These are phyloP conservation scores for Euzetes globulus DNA, from an alignment of 2,888 invertebrate species.

Conservation along the genomic window DNA sequence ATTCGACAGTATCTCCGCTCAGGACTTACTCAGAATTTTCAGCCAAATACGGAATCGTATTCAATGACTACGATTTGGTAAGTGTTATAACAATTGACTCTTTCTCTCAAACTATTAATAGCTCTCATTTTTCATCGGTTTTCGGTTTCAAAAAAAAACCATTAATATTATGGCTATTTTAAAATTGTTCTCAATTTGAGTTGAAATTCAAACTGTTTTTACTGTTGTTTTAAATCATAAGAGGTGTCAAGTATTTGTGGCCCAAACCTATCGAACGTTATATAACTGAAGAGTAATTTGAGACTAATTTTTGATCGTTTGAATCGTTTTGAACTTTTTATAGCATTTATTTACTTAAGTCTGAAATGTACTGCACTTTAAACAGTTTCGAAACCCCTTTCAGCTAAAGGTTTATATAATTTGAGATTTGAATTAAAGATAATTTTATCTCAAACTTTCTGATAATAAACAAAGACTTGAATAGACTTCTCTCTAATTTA, in stretches of 20 bases:
- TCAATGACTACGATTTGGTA: constrained; percentile 19
- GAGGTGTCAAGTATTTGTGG: not conserved
- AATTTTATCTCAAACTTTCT: not conserved
- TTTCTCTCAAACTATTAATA: not conserved
- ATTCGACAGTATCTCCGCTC: not conserved
- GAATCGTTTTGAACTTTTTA: not conserved
- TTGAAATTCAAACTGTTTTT: not conserved
- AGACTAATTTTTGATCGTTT: not conserved
- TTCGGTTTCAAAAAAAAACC: not conserved
- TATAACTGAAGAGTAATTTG: not conserved
- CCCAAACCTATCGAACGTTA: not conserved
- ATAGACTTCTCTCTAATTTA: not conserved
- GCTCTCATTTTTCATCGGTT: not conserved
- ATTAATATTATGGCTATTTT: not conserved
- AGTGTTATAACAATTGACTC: not conserved
- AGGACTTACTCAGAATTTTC: not conserved
- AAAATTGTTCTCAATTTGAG: not conserved
- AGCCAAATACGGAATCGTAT: not conserved
- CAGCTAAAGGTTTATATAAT: not conserved
- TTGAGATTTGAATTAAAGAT: not conserved
- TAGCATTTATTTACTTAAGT: not conserved
- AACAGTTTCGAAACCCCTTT: not conserved
- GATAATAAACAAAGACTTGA: not conserved
- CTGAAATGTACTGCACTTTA: not conserved
- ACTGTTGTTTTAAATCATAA: not conserved